Conservation (phyloP, 2,797 vertebrate genomes). For the Valencia hispanica region DNA sequence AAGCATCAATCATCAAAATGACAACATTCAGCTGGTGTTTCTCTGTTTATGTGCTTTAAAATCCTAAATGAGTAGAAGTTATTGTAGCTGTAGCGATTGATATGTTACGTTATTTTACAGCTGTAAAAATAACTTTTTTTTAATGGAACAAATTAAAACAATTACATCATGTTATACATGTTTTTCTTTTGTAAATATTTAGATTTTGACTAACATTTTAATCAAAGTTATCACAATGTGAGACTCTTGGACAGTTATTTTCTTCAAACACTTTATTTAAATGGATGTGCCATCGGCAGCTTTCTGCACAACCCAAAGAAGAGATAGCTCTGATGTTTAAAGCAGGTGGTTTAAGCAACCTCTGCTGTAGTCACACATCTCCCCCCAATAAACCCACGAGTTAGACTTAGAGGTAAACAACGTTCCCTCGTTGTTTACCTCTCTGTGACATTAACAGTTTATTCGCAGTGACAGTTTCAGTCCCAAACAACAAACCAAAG, state of each 20-base stretch:
- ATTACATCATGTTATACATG: background rate
- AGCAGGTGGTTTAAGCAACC: too few relatives aligned
- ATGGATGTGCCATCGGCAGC: background rate
- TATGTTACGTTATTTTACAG: background rate
- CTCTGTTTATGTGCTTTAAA: background rate
- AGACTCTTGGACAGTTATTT: too few relatives aligned
- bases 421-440: conserved; percentile 20
- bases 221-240: too few relatives aligned
- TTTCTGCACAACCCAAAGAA: background rate
- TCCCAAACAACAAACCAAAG: conserved; percentile 46
- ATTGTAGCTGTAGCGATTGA: background rate
- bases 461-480: conserved; percentile 23
- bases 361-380: background rate
- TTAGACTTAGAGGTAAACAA: background rate
- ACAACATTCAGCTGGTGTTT: background rate
- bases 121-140: background rate
- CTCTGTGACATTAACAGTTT: conserved; percentile 24
- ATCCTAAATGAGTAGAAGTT: background rate
- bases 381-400: background rate
- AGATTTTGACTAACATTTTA: background rate
- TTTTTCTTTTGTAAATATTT: background rate
- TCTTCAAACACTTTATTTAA: background rate
- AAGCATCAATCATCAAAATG: background rate
- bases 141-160: background rate
- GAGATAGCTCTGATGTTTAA: too few relatives aligned